Evolutionary conservation across 2,888 invertebrate genomes (phyloP), one percentile per base, ranked within the genome.

Genomic region (Achlya flavicornis): DNA sequence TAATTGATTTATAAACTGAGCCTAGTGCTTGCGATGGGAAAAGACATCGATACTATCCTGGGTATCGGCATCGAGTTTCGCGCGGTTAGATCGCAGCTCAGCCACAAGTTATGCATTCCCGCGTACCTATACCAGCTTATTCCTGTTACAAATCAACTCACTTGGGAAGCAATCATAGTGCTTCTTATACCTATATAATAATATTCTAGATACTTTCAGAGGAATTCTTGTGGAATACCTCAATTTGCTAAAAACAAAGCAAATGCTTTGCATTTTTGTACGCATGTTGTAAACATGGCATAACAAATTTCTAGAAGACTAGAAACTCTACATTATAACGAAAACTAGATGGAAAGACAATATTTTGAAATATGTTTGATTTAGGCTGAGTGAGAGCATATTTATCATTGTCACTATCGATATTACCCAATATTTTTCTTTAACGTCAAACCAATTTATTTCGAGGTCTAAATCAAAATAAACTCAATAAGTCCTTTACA

Each of bases 101-200:
- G 84, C 90, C 90, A 79, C 91, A 88, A 86, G 83, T 77, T 83
- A 81, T 81, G 81, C 82, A 78, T 79, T 82, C 82, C 78, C 76
- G 79, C 77, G 78, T 66, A 41, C 41, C 41, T 41, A 66, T 71
- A 72, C 70, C 71, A 71, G 73, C 75, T 64, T 77, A 84, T 84
- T 88, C 85, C 84, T 81, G 82, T 89, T 88, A 85, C 87, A 87
- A 88, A 87, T 86, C 80, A 85, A 84, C 77, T 79, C 86, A 78
- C 87, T 77, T 74, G 87, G 83, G 87, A 88, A 83, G 75, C 73
- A 71, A 74, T 80, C 66, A 64, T 66, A 64, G 68, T 65, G 62
- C 70, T 26, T 26, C 26, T 73, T 71, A 71, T 69, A 75, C 63
- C 65, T 63, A 4, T 16, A 35, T 69, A 65, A 43, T 5, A 43